A percentile compares a stretch with the other conserved stretches of the same genome.
These are phyloP conservation scores for Pterois miles DNA, from an alignment of 2,797 vertebrate genomes.

Conservation along the genomic window DNA sequence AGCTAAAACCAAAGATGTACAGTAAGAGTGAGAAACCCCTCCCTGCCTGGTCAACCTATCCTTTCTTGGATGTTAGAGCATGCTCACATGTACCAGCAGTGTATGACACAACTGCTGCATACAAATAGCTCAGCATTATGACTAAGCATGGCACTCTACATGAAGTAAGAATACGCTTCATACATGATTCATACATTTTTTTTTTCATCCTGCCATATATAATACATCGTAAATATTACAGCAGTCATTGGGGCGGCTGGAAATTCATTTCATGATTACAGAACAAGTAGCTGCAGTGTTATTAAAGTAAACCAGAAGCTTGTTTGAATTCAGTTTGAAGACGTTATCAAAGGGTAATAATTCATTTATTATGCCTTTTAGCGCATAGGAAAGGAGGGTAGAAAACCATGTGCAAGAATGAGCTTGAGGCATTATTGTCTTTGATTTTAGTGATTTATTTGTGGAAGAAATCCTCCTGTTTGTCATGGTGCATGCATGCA, in stretches of 20 bases:
- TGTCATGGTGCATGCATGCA: conserved; percentile 1
- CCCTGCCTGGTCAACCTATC: conserved; percentile 21
- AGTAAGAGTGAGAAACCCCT: conserved; percentile 3
- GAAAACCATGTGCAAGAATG: conserved; percentile 13
- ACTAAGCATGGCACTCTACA: conserved; percentile 9
- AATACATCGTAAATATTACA: conserved; percentile 52
- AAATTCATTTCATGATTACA: conserved; percentile 49
- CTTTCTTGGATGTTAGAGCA: background rate
- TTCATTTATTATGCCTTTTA: conserved; percentile 63
- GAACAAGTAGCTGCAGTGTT: conserved; percentile 50
- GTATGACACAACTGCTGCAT: background rate
- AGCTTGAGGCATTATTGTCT: conserved; percentile 29
- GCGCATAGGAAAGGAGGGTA: conserved; percentile 24
- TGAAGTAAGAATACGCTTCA: conserved; percentile 7
- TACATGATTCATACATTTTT: conserved; percentile 24
- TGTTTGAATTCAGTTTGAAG: conserved; percentile 70
- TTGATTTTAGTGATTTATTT: conserved; percentile 43
- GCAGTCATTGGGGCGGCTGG: conserved; percentile 43
- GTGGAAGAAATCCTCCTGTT: conserved; percentile 1
- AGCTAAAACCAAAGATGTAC: conserved; percentile 1
- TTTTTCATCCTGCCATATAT: conserved; percentile 20
- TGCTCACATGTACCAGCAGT: conserved; percentile 7
- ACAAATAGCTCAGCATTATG: background rate
- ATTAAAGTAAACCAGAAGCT: conserved; percentile 50
- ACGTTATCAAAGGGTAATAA: conserved; percentile 57